A percentile compares a stretch with the other conserved stretches of the same genome.
phyloP scores from a whole-genome alignment of 2,888 invertebrate species.

The Pelosia muscerda region DNA sequence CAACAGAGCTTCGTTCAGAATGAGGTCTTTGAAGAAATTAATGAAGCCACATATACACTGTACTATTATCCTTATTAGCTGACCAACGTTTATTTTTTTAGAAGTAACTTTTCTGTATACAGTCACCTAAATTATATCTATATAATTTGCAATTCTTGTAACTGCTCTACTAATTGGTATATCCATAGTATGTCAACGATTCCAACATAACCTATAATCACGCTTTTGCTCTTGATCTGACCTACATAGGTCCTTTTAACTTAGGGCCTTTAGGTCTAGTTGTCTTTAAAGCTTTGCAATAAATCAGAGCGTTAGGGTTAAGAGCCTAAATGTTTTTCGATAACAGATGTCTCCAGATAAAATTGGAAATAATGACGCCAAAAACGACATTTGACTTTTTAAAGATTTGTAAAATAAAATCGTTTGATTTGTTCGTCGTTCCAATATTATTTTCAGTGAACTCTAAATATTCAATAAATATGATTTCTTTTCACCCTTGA shows the following conservation, averaged over 20 bases:
- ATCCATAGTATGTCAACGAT: not conserved
- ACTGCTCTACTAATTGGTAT: not conserved
- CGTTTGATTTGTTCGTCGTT: not conserved
- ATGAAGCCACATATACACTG: no score
- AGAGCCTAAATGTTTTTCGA: constrained; percentile 27
- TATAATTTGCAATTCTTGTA: not conserved
- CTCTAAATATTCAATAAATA: not conserved
- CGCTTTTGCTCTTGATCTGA: constrained; percentile 4
- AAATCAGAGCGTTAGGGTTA: constrained; percentile 29
- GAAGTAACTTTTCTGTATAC: not conserved
- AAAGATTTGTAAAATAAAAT: not conserved
- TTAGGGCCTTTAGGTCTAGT: constrained; percentile 24
- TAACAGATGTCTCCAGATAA: constrained; percentile 22
- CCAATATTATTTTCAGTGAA: not conserved
- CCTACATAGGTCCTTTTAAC: constrained; percentile 16
- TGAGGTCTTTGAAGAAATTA: no score
- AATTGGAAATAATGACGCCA: constrained; percentile 29
- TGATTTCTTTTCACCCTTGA: not conserved
- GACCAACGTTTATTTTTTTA: no score
- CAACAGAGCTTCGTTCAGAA: no score
- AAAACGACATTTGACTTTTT: not conserved
- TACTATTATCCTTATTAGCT: no score
- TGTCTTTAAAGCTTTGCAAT: constrained; percentile 29
- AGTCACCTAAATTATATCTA: not conserved
- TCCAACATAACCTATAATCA: not conserved